Percentiles rank a stretch among this genome's conserved stretches.
Evolutionary conservation across 2,888 invertebrate species (phyloP).

Genomic region (Dilophus febrilis): DNA sequence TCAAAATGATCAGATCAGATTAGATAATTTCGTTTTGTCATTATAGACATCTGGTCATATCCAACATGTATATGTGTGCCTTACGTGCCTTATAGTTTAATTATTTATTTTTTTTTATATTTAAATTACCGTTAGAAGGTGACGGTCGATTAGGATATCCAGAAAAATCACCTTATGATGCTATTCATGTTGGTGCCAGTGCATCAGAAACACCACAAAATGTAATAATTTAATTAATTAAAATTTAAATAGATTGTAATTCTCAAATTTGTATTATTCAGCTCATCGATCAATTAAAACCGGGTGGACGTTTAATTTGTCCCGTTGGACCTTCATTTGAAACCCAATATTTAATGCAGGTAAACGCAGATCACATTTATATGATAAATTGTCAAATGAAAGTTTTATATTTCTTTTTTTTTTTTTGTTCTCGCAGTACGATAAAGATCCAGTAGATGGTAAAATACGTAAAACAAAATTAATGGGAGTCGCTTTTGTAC

Average conservation of each 20-base stretch:
- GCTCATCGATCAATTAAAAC: slow-evolving; percentile 74
- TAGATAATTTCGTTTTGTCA: too few relatives aligned
- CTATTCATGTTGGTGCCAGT: slow-evolving; percentile 88
- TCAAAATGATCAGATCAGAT: too few relatives aligned
- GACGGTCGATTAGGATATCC: slow-evolving; percentile 73
- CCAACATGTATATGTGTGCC: too few relatives aligned
- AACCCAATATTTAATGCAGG: slow-evolving; percentile 70
- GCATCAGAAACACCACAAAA: slow-evolving; percentile 59
- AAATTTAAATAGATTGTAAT: neutral
- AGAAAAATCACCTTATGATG: slow-evolving; percentile 66
- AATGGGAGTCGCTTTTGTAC: neutral
- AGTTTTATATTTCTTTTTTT: neutral
- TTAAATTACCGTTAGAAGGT: slow-evolving; percentile 39
- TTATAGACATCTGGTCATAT: too few relatives aligned
- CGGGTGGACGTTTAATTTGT: slow-evolving; percentile 80
- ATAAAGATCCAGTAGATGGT: neutral
- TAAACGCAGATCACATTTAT: slow-evolving; percentile 13
- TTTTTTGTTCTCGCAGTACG: neutral
- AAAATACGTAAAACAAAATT: neutral
- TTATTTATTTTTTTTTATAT: neutral
- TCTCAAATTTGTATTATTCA: slow-evolving; percentile 21
- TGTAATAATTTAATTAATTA: slow-evolving; percentile 25
- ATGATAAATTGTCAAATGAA: neutral
- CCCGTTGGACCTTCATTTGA: slow-evolving; percentile 79
- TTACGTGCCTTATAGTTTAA: slow-evolving; percentile 10